Percentiles rank a stretch among this genome's conserved stretches.
phyloP scores from a whole-genome alignment of 2,113 vertebrate genomes.

The Epinephelus fuscoguttatus region DNA sequence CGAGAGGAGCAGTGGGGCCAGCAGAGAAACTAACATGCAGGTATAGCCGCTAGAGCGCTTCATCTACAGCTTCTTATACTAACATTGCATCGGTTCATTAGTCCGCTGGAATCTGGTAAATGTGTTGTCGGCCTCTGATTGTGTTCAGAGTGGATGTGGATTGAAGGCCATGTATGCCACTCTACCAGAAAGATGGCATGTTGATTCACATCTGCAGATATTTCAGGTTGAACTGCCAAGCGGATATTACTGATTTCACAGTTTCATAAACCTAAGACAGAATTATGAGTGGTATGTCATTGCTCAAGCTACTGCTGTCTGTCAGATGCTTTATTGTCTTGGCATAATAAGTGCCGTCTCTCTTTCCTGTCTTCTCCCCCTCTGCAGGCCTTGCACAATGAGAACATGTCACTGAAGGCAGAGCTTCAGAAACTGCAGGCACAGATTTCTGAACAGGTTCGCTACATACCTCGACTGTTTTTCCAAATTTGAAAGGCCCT shows the following conservation, averaged over 20 bases:
- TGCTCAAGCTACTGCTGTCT: neutral
- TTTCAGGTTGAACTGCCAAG: neutral
- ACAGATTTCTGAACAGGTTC: conserved; percentile 93
- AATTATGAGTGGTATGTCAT: neutral
- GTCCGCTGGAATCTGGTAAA: conserved; percentile 44
- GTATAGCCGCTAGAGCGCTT: conserved; percentile 52
- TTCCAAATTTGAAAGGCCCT: neutral
- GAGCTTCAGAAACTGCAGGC: conserved; percentile 93
- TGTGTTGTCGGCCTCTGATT: neutral
- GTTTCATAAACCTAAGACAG: neutral
- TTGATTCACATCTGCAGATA: conserved; percentile 1
- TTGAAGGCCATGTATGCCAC: neutral
- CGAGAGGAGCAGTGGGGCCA: conserved; percentile 84
- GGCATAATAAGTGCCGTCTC: neutral
- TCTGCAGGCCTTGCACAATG: conserved; percentile 91
- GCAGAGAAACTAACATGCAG: conserved; percentile 86
- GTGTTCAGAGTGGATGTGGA: neutral
- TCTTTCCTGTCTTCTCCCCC: neutral
- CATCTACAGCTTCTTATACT: conserved; percentile 16
- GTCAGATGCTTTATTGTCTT: neutral
- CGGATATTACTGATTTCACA: conserved; percentile 5
- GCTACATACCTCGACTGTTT: neutral
- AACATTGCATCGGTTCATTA: conserved; percentile 30
- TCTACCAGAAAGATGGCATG: neutral
- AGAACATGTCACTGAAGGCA: conserved; percentile 91